phyloP scores from a whole-genome alignment of 1,140 invertebrate genomes.

The Phymastichus coffea region DNA sequence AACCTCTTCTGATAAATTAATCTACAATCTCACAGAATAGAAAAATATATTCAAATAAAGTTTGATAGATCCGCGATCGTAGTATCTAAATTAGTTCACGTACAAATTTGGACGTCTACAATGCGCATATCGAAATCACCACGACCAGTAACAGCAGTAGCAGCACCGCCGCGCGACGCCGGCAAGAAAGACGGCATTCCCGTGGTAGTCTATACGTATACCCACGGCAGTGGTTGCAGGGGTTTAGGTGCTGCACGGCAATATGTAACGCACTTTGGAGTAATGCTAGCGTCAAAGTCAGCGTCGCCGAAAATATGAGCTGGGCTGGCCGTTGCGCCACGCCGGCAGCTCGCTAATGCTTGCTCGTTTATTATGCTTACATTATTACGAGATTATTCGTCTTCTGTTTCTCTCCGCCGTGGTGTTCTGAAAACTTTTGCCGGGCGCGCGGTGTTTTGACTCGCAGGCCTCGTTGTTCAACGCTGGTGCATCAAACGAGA shows the following conservation, averaged over 20 bases:
- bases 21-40: too few relatives aligned
- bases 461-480: neutral
- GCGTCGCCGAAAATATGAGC: constrained; percentile 56
- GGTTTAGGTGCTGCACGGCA: constrained; percentile 33
- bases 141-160: too few relatives aligned
- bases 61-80: too few relatives aligned
- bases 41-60: too few relatives aligned
- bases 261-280: constrained; percentile 55
- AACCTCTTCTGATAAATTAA: too few relatives aligned
- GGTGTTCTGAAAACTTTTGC: neutral
- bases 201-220: too few relatives aligned
- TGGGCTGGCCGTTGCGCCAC: constrained; percentile 38
- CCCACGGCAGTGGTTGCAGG: too few relatives aligned
- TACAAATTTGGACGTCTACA: neutral
- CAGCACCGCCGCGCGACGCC: too few relatives aligned
- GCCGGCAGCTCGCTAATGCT: constrained; percentile 51
- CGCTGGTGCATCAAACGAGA: neutral
- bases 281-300: constrained; percentile 56
- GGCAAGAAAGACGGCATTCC: too few relatives aligned
- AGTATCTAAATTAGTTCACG: neutral
- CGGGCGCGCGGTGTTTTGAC: constrained; percentile 11
- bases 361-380: constrained; percentile 54
- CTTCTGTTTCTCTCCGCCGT: constrained; percentile 28
- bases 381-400: constrained; percentile 58
- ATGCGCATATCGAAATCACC: neutral